A percentile compares a stretch with the other conserved stretches of the same genome.
Evolutionary conservation across 2,888 invertebrate species (phyloP).

Genomic region (Halictus ligatus): DNA sequence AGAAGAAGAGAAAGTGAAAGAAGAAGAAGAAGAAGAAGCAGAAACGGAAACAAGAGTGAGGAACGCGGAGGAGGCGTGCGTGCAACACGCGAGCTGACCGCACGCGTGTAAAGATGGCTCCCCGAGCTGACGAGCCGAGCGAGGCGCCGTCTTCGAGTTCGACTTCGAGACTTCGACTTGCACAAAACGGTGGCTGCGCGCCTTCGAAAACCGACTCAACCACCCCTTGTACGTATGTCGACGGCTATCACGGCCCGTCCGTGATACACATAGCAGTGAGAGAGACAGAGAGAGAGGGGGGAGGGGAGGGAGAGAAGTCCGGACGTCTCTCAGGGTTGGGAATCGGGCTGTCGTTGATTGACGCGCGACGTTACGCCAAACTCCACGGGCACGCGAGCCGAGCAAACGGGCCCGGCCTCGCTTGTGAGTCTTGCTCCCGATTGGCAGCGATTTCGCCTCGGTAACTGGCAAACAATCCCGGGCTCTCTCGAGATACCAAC

Average conservation of each 20-base stretch:
- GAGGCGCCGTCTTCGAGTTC: slow-evolving; percentile 40
- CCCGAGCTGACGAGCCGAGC: slow-evolving; percentile 60
- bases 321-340: slow-evolving; percentile 72
- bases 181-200: slow-evolving; percentile 7
- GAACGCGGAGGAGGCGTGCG: slow-evolving; percentile 70
- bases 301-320: slow-evolving; percentile 63
- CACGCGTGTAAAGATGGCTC: slow-evolving; percentile 80
- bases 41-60: slow-evolving; percentile 49
- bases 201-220: slow-evolving; percentile 49
- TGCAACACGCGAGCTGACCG: slow-evolving; percentile 81
- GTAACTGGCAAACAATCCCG: slow-evolving; percentile 64
- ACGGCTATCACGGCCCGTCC: slow-evolving; percentile 62
- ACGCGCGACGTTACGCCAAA: slow-evolving; percentile 82
- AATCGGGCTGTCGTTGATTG: slow-evolving; percentile 78
- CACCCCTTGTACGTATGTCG: slow-evolving; percentile 67
- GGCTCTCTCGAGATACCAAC: slow-evolving; percentile 6
- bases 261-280: slow-evolving; percentile 52
- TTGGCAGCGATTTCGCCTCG: slow-evolving; percentile 62
- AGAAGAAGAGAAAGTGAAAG: slow-evolving; percentile 18
- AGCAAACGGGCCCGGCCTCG: slow-evolving; percentile 59
- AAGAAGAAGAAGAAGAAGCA: slow-evolving; percentile 3
- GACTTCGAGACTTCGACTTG: slow-evolving; percentile 41
- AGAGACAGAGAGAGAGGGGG: slow-evolving; percentile 18
- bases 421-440: slow-evolving; percentile 44
- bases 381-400: slow-evolving; percentile 81